Conservation (phyloP, 2,797 vertebrate genomes). For the Protonibea diacanthus region DNA sequence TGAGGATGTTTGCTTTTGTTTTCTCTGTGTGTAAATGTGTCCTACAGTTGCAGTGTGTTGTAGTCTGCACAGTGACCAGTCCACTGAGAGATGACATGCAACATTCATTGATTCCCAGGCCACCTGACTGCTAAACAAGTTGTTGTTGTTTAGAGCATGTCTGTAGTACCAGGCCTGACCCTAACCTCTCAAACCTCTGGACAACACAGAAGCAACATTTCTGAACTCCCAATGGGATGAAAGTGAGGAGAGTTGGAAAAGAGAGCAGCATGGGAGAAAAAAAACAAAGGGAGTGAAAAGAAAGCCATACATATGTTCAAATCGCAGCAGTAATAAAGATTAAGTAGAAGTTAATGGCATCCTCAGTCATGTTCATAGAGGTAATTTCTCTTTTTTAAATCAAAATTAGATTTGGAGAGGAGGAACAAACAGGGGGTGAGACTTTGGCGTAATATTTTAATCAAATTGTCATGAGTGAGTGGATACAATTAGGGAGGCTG, state of each 20-base stretch:
- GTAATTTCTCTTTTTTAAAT: constrained; percentile 99
- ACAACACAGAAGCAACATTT: constrained; percentile 5
- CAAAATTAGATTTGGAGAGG: constrained; percentile 99
- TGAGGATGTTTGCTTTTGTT: too few species aligned
- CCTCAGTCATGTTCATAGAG: constrained; percentile 96
- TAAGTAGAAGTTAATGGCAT: constrained; percentile 98
- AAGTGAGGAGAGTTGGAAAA: constrained; percentile 25
- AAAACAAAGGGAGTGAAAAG: constrained; percentile 86
- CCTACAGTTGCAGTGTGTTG: not conserved
- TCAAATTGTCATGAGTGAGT: constrained; percentile 99
- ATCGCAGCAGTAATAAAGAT: constrained; percentile 97
- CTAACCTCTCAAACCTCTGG: constrained; percentile 65
- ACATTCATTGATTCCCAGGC: too few species aligned
- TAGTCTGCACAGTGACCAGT: too few species aligned
- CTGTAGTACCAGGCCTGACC: not conserved
- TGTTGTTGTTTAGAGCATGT: not conserved
- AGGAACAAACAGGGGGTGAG: constrained; percentile 99
- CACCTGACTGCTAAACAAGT: too few species aligned
- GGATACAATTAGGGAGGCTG: constrained; percentile 99
- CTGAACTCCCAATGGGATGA: constrained; percentile 12
- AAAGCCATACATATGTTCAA: constrained; percentile 97
- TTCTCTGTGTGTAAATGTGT: not conserved
- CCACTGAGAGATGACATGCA: too few species aligned
- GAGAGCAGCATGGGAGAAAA: constrained; percentile 38
- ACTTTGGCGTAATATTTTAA: constrained; percentile 99